Evolutionary conservation across 2,113 vertebrate species (phyloP).

Genomic region (Hystrix brachyura): DNA sequence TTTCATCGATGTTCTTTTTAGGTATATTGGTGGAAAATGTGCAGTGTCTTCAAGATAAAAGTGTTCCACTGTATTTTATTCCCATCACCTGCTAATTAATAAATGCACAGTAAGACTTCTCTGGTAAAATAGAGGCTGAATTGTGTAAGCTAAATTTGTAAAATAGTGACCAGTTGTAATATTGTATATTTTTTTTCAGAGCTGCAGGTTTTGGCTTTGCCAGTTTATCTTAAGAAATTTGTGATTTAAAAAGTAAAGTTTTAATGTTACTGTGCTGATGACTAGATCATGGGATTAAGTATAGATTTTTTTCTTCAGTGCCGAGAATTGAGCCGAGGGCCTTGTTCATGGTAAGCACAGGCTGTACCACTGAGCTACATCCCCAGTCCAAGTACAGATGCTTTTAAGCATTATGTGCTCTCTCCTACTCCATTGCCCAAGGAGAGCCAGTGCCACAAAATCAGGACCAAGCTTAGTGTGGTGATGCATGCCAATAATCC

Average conservation of each 20-base stretch:
- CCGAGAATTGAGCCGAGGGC: neutral
- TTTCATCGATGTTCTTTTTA: neutral
- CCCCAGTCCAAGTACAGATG: neutral
- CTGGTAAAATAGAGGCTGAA: conserved; percentile 18
- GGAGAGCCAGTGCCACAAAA: neutral
- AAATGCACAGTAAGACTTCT: neutral
- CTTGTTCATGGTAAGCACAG: neutral
- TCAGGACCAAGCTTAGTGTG: no score
- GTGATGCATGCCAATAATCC: neutral
- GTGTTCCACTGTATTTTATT: neutral
- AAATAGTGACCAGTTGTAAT: conserved; percentile 12
- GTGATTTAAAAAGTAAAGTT: conserved; percentile 41
- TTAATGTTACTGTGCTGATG: conserved; percentile 8
- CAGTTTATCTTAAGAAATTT: conserved; percentile 11
- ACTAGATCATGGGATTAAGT: neutral
- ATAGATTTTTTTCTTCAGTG: neutral
- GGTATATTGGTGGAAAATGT: conserved; percentile 34
- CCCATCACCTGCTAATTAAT: conserved; percentile 3
- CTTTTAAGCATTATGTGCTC: conserved; percentile 22
- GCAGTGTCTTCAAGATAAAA: conserved; percentile 30
- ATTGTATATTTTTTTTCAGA: conserved; percentile 49
- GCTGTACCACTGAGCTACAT: neutral
- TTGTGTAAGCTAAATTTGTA: conserved; percentile 29
- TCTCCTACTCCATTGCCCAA: neutral
- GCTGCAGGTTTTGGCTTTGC: neutral